phyloP scores from a whole-genome alignment of 2,797 vertebrate species.

The Vipera ursinii region DNA sequence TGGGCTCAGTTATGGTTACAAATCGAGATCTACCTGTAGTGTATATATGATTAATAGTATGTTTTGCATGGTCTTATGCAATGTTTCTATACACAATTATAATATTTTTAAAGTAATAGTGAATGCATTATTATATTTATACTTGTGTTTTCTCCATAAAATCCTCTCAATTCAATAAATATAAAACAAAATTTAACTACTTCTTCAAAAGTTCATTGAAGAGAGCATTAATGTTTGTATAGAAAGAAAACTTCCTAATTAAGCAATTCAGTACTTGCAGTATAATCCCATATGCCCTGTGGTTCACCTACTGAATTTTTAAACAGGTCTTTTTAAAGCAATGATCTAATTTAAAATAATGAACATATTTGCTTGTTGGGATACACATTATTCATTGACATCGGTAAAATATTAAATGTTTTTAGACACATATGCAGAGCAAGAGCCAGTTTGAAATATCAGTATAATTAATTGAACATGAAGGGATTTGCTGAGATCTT shows the following conservation, averaged over 20 bases:
- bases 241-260: conserved; percentile 45
- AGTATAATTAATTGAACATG: not conserved
- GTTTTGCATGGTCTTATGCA: not conserved
- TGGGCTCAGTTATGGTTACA: no score
- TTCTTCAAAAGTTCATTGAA: conserved; percentile 59
- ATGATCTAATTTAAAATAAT: conserved; percentile 33
- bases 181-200: conserved; percentile 42
- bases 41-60: not conserved
- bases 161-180: conserved; percentile 27
- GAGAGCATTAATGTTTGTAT: conserved; percentile 41
- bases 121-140: not conserved
- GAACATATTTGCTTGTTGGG: conserved; percentile 13
- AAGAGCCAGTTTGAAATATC: not conserved
- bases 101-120: not conserved
- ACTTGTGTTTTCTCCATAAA: not conserved
- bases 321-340: conserved; percentile 33
- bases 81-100: not conserved
- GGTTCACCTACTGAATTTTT: conserved; percentile 20
- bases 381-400: conserved; percentile 9
- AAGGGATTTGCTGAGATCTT: not conserved
- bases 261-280: conserved; percentile 30
- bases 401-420: not conserved
- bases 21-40: not conserved
- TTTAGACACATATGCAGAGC: not conserved
- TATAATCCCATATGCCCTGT: conserved; percentile 20